These are phyloP conservation scores for Coelopa frigida DNA, from an alignment of 1,140 invertebrate genomes.

Conservation along the genomic window DNA sequence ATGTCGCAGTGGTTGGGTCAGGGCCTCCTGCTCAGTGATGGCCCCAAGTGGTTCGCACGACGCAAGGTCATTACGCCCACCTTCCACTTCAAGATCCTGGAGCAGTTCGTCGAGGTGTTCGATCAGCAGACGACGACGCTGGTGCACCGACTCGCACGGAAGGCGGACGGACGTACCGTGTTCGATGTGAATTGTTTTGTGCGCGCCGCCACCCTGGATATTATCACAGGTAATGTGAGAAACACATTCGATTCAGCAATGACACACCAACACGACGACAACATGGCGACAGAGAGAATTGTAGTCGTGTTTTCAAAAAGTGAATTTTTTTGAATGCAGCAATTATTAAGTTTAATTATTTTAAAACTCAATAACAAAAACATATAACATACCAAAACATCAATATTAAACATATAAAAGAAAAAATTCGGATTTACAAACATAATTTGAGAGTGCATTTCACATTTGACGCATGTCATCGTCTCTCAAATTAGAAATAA, in stretches of 20 bases:
- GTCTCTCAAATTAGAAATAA: too few relatives aligned
- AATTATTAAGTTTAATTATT: too few relatives aligned
- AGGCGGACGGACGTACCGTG: conserved; percentile 27
- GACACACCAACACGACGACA: too few relatives aligned
- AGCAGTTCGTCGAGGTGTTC: conserved; percentile 67
- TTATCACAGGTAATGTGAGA: conserved; percentile 23
- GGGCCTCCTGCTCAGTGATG: conserved; percentile 32
- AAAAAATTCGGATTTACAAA: too few relatives aligned
- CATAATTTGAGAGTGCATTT: too few relatives aligned
- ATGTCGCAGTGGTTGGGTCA: conserved; percentile 27
- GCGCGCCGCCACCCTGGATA: conserved; percentile 30
- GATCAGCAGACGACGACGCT: conserved; percentile 56
- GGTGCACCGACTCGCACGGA: conserved; percentile 29
- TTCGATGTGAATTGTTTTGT: conserved; percentile 24
- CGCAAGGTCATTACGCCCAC: conserved; percentile 73
- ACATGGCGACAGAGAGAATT: too few relatives aligned
- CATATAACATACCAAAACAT: too few relatives aligned
- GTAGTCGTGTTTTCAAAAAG: too few relatives aligned
- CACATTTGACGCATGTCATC: too few relatives aligned
- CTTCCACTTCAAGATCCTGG: conserved; percentile 78
- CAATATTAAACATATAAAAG: too few relatives aligned
- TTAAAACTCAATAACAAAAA: too few relatives aligned
- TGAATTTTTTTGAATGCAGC: too few relatives aligned
- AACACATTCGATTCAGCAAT: background rate
- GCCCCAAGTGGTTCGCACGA: conserved; percentile 64